phyloP scores from a whole-genome alignment of 1,140 invertebrate genomes.

The Trichomalopsis sarcophagae region DNA sequence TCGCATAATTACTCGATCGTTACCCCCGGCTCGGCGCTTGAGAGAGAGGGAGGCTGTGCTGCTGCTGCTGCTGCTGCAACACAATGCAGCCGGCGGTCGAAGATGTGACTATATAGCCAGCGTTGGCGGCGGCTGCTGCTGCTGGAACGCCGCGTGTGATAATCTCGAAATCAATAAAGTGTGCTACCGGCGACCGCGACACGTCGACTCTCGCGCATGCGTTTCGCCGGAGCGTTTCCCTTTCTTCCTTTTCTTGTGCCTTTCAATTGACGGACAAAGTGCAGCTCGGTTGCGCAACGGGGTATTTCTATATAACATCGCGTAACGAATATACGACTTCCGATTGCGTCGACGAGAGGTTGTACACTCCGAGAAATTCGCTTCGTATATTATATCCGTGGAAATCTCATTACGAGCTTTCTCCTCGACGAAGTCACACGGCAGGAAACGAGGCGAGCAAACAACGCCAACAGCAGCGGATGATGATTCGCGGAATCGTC shows the following conservation, averaged over 20 bases:
- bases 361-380: background rate
- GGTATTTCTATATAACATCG: background rate
- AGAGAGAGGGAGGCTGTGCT: slow-evolving; percentile 2
- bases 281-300: background rate
- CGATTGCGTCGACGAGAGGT: no score
- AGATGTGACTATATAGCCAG: slow-evolving; percentile 39
- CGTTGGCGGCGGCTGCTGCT: background rate
- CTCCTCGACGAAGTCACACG: background rate
- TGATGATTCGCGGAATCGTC: no score
- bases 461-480: no score
- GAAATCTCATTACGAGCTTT: background rate
- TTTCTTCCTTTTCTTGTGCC: background rate
- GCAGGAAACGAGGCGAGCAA: no score
- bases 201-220: slow-evolving; percentile 21
- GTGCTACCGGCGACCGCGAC: slow-evolving; percentile 34
- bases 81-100: slow-evolving; percentile 44
- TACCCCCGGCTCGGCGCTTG: slow-evolving; percentile 16
- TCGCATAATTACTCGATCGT: slow-evolving; percentile 54
- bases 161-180: slow-evolving; percentile 69
- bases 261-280: slow-evolving; percentile 43
- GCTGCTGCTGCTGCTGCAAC: slow-evolving; percentile 7
- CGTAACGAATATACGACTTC: no score
- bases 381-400: background rate
- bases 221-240: slow-evolving; percentile 2
- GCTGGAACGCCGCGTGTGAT: slow-evolving; percentile 51